Conservation (phyloP, 2,797 vertebrate species). For the Aplochiton taeniatus region DNA sequence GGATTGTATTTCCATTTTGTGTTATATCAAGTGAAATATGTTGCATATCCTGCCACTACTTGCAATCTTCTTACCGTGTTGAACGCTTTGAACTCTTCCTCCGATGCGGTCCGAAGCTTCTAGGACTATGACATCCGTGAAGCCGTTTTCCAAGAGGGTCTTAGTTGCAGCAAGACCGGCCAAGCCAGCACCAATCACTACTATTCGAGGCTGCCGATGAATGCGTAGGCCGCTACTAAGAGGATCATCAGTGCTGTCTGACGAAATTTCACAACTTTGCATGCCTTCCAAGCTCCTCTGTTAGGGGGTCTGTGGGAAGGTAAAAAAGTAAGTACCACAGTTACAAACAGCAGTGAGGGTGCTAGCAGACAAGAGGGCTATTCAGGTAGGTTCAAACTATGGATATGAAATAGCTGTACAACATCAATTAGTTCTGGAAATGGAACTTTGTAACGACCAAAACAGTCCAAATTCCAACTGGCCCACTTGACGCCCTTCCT, state of each 20-base stretch:
- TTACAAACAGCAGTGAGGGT: background rate
- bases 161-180: conserved; percentile 92
- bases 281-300: conserved; percentile 98
- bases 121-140: conserved; percentile 95
- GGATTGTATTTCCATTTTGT: too few relatives aligned
- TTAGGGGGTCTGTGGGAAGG: conserved; percentile 82
- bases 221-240: conserved; percentile 91
- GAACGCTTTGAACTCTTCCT: conserved; percentile 93
- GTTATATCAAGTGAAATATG: too few relatives aligned
- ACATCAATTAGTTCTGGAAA: conserved; percentile 19
- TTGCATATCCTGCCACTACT: too few relatives aligned
- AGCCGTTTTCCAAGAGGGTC: conserved; percentile 90
- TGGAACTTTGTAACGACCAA: conserved; percentile 5
- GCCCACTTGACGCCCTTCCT: too few relatives aligned
- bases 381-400: conserved; percentile 3
- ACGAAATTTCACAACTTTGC: conserved; percentile 99
- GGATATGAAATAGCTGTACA: conserved; percentile 13
- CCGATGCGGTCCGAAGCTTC: conserved; percentile 94
- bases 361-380: conserved; percentile 12
- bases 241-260: conserved; percentile 99
- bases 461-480: background rate
- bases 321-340: background rate
- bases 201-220: conserved; percentile 97
- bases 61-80: conserved; percentile 80
- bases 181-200: conserved; percentile 95